phyloP scores from a whole-genome alignment of 2,113 vertebrate species.

The Centropus unirufus region DNA sequence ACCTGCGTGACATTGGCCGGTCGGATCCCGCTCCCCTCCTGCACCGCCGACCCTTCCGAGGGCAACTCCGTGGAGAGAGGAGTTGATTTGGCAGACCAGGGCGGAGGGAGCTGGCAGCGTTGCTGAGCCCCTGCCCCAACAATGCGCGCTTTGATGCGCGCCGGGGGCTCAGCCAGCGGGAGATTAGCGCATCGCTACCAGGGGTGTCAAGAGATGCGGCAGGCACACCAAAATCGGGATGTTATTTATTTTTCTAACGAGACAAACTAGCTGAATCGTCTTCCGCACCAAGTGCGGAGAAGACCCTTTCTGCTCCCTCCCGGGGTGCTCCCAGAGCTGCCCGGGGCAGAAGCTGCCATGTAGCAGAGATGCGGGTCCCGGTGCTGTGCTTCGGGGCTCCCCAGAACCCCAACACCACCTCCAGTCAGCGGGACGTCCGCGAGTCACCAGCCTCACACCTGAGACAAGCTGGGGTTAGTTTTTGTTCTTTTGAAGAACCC shows the following conservation, averaged over 20 bases:
- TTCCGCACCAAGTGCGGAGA: rapidly evolving
- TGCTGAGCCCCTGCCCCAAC: slow-evolving; percentile 61
- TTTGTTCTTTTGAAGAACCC: background rate
- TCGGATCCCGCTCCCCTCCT: background rate
- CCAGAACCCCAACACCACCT: too few relatives aligned
- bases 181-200: slow-evolving; percentile 49
- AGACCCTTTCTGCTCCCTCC: background rate
- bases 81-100: slow-evolving; percentile 45
- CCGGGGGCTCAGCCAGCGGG: slow-evolving; percentile 65
- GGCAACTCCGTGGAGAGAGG: background rate
- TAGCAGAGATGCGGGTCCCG: background rate
- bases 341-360: background rate
- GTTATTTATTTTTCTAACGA: background rate
- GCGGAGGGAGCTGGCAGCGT: slow-evolving; percentile 30
- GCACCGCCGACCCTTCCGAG: background rate
- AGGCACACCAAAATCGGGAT: background rate
- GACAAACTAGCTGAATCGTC: background rate
- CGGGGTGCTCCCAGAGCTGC: background rate
- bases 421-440: background rate
- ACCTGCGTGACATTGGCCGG: background rate
- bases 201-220: slow-evolving; percentile 16
- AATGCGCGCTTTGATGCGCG: slow-evolving; percentile 76
- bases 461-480: rapidly evolving
- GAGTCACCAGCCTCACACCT: background rate
- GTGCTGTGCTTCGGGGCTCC: background rate